Conservation (phyloP, 2,113 vertebrate genomes). For the Leucoraja erinaceus region DNA sequence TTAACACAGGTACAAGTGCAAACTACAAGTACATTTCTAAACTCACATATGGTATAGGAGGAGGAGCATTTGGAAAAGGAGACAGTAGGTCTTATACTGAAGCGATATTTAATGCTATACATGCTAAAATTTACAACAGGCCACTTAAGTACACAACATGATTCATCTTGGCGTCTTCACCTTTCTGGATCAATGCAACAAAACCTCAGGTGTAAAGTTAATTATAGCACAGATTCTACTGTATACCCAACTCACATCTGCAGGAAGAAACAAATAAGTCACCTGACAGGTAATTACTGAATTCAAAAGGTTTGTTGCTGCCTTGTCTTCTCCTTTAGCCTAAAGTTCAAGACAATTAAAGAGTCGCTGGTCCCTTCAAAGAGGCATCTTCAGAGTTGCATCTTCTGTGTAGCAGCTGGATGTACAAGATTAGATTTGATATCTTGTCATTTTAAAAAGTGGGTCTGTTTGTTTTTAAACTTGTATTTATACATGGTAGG, state of each 20-base stretch:
- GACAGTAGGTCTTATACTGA: slow-evolving; percentile 54
- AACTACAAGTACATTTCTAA: slow-evolving; percentile 54
- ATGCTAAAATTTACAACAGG: slow-evolving; percentile 68
- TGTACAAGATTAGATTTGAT: slow-evolving; percentile 32
- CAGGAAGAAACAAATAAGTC: slow-evolving; percentile 68
- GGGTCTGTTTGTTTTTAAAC: background rate
- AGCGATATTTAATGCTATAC: slow-evolving; percentile 59
- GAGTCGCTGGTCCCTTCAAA: slow-evolving; percentile 29
- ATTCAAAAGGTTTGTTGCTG: slow-evolving; percentile 23
- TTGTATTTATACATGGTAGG: slow-evolving; percentile 33
- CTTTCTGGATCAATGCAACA: slow-evolving; percentile 61
- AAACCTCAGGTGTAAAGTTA: slow-evolving; percentile 61
- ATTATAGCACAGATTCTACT: slow-evolving; percentile 61
- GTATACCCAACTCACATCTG: slow-evolving; percentile 65
- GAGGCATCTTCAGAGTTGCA: slow-evolving; percentile 7
- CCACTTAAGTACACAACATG: slow-evolving; percentile 57
- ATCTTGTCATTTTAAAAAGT: slow-evolving; percentile 34
- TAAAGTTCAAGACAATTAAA: slow-evolving; percentile 37
- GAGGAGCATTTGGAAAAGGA: slow-evolving; percentile 43
- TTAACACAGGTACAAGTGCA: slow-evolving; percentile 52
- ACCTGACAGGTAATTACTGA: slow-evolving; percentile 69
- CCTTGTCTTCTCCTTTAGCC: slow-evolving; percentile 25
- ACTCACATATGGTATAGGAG: slow-evolving; percentile 44
- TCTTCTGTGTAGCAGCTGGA: slow-evolving; percentile 25
- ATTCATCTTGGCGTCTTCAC: slow-evolving; percentile 46